Evolutionary conservation across 2,888 invertebrate species (phyloP).

Genomic region (Neoscelio sp.): DNA sequence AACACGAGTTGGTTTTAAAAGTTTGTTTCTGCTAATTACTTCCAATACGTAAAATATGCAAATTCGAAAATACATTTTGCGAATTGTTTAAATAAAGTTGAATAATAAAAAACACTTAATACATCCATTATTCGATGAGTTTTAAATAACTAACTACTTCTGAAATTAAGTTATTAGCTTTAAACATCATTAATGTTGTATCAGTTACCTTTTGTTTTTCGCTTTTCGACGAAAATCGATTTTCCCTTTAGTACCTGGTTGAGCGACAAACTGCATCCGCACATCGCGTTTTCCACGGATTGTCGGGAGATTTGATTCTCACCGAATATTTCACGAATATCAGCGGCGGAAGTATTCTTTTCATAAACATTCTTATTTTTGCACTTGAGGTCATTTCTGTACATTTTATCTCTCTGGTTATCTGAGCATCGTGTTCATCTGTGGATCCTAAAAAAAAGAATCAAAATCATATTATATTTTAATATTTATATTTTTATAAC

Average conservation of each 20-base stretch:
- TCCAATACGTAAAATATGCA: too few relatives aligned
- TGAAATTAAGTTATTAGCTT: too few relatives aligned
- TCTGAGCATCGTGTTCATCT: slow-evolving; percentile 12
- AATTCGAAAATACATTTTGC: too few relatives aligned
- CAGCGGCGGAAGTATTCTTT: slow-evolving; percentile 36
- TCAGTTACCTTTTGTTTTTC: slow-evolving; percentile 46
- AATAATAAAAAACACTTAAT: too few relatives aligned
- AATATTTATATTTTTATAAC: too few relatives aligned
- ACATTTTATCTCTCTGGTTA: slow-evolving; percentile 28
- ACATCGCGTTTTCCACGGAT: slow-evolving; percentile 21
- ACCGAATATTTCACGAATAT: slow-evolving; percentile 32
- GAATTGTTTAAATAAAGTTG: too few relatives aligned
- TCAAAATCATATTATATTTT: too few relatives aligned
- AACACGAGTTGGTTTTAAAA: too few relatives aligned
- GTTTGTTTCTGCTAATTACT: too few relatives aligned
- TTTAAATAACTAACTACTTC: too few relatives aligned
- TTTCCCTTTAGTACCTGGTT: slow-evolving; percentile 41
- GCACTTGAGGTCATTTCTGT: slow-evolving; percentile 18
- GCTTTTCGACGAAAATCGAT: slow-evolving; percentile 35
- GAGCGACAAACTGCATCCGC: slow-evolving; percentile 41
- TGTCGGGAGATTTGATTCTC: slow-evolving; percentile 29
- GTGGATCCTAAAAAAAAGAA: slow-evolving; percentile 14
- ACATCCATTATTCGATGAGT: too few relatives aligned
- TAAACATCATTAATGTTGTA: background rate
- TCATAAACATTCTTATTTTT: slow-evolving; percentile 18